Conservation (phyloP, 1,140 invertebrate species). For the Geopemphigus sp. region DNA sequence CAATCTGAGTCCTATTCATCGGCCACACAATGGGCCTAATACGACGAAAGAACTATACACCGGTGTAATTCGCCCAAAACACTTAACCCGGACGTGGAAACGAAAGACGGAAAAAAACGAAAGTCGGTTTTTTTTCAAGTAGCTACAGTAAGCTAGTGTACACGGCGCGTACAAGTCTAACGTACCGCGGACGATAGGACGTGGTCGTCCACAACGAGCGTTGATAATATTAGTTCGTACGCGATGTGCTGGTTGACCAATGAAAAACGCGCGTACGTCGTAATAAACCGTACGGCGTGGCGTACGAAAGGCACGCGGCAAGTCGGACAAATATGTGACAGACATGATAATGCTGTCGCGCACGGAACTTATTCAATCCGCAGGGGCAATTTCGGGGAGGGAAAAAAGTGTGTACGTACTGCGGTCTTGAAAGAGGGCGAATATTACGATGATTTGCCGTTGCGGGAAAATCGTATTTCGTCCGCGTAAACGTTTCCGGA, state of each 20-base stretch:
- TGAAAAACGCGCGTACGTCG: too few relatives aligned
- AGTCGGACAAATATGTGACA: constrained; percentile 28
- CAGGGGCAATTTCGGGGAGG: not conserved
- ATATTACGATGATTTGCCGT: constrained; percentile 11
- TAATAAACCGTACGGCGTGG: too few relatives aligned
- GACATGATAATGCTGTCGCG: constrained; percentile 7
- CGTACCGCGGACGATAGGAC: too few relatives aligned
- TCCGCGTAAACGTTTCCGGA: constrained; percentile 23
- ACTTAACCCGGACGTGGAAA: constrained; percentile 3
- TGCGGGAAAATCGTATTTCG: not conserved
- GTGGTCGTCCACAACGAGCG: too few relatives aligned
- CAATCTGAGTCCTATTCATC: constrained; percentile 39
- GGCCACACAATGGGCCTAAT: constrained; percentile 29
- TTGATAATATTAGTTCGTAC: not conserved
- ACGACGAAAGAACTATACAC: constrained; percentile 8
- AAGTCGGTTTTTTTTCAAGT: too few relatives aligned
- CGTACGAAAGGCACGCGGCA: too few relatives aligned
- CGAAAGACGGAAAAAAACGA: not conserved
- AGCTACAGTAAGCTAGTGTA: too few relatives aligned
- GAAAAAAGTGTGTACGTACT: not conserved
- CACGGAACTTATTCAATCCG: constrained; percentile 16
- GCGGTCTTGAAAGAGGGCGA: constrained; percentile 43
- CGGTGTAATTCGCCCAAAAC: constrained; percentile 5
- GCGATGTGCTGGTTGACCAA: not conserved
- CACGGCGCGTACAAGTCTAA: too few relatives aligned